Conservation (phyloP, 2,113 vertebrate genomes). For the Oncorhynchus mykiss region DNA sequence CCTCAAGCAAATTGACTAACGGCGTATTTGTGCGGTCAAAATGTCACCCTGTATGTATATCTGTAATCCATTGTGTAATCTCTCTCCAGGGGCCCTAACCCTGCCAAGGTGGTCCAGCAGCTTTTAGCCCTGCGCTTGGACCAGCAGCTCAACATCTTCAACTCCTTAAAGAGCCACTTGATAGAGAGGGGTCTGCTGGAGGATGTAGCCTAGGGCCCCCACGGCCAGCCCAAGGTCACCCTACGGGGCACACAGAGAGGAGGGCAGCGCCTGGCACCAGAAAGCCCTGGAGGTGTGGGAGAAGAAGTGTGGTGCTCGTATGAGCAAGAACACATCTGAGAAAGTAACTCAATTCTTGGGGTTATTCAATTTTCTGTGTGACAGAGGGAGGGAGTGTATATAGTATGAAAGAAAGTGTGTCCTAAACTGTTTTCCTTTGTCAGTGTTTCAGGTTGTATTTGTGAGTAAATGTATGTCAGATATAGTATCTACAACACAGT, state of each 20-base stretch:
- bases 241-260: not conserved
- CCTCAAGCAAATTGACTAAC: too few species aligned
- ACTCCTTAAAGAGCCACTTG: slow-evolving; percentile 89
- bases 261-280: slow-evolving; percentile 19
- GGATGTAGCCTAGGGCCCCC: slow-evolving; percentile 62
- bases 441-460: slow-evolving; percentile 51
- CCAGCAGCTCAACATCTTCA: slow-evolving; percentile 96
- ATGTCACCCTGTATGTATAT: not conserved
- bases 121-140: slow-evolving; percentile 89
- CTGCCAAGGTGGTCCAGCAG: slow-evolving; percentile 94
- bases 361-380: slow-evolving; percentile 64
- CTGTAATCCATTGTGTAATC: not conserved
- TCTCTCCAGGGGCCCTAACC: slow-evolving; percentile 87
- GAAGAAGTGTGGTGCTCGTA: slow-evolving; percentile 12
- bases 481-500: slow-evolving; percentile 41
- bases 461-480: slow-evolving; percentile 47
- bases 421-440: slow-evolving; percentile 5
- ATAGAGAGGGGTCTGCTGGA: slow-evolving; percentile 86
- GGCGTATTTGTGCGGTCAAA: too few species aligned
- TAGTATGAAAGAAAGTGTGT: slow-evolving; percentile 26
- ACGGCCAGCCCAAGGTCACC: not conserved
- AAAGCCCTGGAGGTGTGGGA: slow-evolving; percentile 21
- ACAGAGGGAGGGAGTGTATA: not conserved
- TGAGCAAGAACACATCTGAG: not conserved
- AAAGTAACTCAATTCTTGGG: slow-evolving; percentile 39